These are phyloP conservation scores for Acromyrmex echinatior DNA, from an alignment of 1,140 invertebrate species.

Conservation along the genomic window DNA sequence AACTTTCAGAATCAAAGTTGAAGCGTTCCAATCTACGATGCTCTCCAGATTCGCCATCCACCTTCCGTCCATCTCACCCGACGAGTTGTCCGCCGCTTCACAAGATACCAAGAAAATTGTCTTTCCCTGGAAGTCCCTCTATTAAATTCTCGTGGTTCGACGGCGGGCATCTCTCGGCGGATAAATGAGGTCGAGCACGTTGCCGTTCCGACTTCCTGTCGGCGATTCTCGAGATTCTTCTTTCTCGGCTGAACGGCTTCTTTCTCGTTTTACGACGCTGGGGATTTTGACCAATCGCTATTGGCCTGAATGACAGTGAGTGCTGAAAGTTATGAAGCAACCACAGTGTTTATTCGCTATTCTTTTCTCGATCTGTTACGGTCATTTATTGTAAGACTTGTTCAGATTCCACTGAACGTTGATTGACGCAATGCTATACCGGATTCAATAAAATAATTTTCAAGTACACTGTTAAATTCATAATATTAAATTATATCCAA, in stretches of 20 bases:
- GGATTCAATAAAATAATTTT: too few relatives aligned
- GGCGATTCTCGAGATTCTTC: conserved; percentile 38
- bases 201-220: conserved; percentile 38
- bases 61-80: conserved; percentile 16
- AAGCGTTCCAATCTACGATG: conserved; percentile 59
- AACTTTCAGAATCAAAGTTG: conserved; percentile 60
- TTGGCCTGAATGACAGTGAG: conserved; percentile 33
- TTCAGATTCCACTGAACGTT: background rate
- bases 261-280: conserved; percentile 43
- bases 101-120: conserved; percentile 72
- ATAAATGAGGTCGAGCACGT: conserved; percentile 65
- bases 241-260: conserved; percentile 17
- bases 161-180: conserved; percentile 48
- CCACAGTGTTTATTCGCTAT: conserved; percentile 7
- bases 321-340: conserved; percentile 11
- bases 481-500: too few relatives aligned
- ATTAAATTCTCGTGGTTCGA: conserved; percentile 72
- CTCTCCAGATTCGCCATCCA: conserved; percentile 42
- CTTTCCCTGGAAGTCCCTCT: conserved; percentile 68
- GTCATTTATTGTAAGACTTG: background rate
- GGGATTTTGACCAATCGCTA: conserved; percentile 56
- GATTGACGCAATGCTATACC: background rate
- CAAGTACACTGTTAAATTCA: too few relatives aligned
- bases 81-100: conserved; percentile 14
- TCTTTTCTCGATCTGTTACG: background rate